Evolutionary conservation across 1,140 invertebrate genomes (phyloP).

Genomic region (Drosophila malerkotliana): DNA sequence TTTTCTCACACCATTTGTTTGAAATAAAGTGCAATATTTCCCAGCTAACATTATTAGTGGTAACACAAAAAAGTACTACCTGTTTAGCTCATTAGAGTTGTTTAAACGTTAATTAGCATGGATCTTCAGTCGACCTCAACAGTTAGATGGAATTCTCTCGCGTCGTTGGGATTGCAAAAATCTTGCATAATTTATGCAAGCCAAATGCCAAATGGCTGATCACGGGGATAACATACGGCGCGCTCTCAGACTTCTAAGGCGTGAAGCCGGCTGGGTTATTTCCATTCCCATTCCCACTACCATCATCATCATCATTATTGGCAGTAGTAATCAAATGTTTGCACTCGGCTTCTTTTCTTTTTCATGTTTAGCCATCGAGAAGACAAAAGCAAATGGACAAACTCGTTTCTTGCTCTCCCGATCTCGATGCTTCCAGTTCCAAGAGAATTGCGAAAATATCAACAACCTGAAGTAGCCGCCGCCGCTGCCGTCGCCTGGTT

Average conservation of each 20-base stretch:
- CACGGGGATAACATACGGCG: conserved; percentile 9
- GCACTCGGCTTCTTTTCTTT: conserved; percentile 17
- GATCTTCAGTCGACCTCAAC: conserved; percentile 1
- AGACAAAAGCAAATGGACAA: conserved; percentile 52
- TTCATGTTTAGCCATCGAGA: neutral
- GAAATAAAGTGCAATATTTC: neutral
- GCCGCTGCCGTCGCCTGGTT: conserved; percentile 28
- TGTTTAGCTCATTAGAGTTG: conserved; percentile 39
- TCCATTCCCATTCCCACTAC: conserved; percentile 23
- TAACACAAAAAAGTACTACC: conserved; percentile 2
- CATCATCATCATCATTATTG: conserved; percentile 22
- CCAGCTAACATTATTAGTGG: neutral
- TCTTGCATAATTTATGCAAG: conserved; percentile 28
- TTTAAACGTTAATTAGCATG: conserved; percentile 45
- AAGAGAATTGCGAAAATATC: conserved; percentile 74
- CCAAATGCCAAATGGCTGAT: conserved; percentile 39
- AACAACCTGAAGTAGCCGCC: conserved; percentile 53
- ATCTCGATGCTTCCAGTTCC: conserved; percentile 10
- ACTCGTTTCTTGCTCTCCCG: conserved; percentile 54
- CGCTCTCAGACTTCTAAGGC: conserved; percentile 35
- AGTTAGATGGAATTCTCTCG: conserved; percentile 6
- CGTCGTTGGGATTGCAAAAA: conserved; percentile 12
- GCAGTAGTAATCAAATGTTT: conserved; percentile 62
- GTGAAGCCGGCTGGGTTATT: conserved; percentile 25
- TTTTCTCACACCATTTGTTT: neutral